Evolutionary conservation across 2,113 vertebrate species (phyloP), one percentile per base, ranked within the genome.

Genomic region (Paraplagusia blochii): DNA sequence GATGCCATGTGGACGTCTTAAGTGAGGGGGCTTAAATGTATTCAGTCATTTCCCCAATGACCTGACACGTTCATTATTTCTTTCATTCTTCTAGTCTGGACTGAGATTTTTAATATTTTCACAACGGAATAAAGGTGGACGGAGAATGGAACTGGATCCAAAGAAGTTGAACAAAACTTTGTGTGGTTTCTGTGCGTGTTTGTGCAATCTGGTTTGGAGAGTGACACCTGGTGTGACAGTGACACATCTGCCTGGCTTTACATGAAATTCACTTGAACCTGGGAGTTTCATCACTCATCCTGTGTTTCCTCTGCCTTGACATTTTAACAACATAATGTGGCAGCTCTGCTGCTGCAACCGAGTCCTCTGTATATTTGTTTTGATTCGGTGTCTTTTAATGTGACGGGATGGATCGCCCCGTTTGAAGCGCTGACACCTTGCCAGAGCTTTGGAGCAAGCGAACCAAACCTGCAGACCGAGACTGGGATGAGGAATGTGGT

Each of bases 241-340:
- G 75, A 76, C 66, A 44, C 14, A 75, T 63, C 33, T 5, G 9
- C 49, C 49, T 8, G 42, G 19, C 42, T 55, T 62, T 10, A 39
- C n/a, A 17, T 45, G 59, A 58, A 53, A 70, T 61, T 64, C 73
- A 16, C 58, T 64, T 16, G 16, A 70, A 66, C 33, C 51, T 42
- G 7, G 5, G 60, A 18, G 63, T 69, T 65, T 72, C 77, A 79
- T 79, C 64, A 44, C 60, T 76, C 77, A 69, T 40, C 40, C 51
- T 7, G 62, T 3, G 49, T 57, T 52, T 58, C 50, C 47, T 53
- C 34, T 45, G 48, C 39, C 11, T 19, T 70, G 77, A 76, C 66
- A 70, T 63, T 70, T 76, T 63, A 76, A 76, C 65, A 56, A 40
- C 11, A 1, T 67, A 61, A 70, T 50, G 54, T 46, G 35, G 55